These are phyloP conservation scores for Leucopsar rothschildi DNA, from an alignment of 2,113 vertebrate species.

Conservation along the genomic window DNA sequence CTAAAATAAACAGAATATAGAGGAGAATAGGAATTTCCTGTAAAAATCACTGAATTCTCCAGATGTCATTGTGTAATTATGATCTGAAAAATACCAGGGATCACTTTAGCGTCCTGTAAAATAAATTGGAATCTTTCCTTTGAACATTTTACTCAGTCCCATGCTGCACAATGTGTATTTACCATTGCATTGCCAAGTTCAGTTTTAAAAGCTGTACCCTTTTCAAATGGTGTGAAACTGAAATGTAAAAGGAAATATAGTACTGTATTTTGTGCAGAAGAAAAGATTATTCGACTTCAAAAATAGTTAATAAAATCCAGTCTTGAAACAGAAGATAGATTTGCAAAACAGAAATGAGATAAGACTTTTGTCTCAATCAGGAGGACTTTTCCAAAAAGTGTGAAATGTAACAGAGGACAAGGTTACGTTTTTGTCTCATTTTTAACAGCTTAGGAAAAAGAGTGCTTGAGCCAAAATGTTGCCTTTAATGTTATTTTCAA, in stretches of 20 bases:
- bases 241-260: neutral
- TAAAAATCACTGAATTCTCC: neutral
- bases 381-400: neutral
- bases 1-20: neutral
- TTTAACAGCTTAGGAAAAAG: neutral
- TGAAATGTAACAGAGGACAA: neutral
- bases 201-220: neutral
- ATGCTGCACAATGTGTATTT: neutral
- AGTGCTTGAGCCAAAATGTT: neutral
- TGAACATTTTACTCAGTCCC: neutral
- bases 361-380: neutral
- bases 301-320: neutral
- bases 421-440: neutral
- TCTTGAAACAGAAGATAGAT: neutral
- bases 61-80: neutral
- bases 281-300: neutral
- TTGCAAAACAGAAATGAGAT: neutral
- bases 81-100: neutral
- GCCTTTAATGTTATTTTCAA: conserved; percentile 28
- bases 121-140: neutral
- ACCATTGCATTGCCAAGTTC: neutral
- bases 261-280: neutral
- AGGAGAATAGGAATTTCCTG: neutral
- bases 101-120: neutral
- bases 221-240: neutral